Evolutionary conservation across 2,113 vertebrate species (phyloP).

Genomic region (Pavo muticus): DNA sequence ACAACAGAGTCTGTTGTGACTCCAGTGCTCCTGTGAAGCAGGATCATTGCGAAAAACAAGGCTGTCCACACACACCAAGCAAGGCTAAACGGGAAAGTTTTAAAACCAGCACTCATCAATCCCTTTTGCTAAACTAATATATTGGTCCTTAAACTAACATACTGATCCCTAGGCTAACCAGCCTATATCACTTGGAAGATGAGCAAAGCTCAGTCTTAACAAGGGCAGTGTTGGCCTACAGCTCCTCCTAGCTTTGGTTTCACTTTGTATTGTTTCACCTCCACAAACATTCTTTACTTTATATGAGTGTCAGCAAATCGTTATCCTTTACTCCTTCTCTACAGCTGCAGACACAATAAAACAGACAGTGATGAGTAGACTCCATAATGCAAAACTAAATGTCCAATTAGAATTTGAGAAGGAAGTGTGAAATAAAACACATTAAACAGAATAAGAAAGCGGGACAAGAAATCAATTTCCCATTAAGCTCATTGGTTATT

Average conservation of each 20-base stretch:
- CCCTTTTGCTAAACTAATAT: too few relatives aligned
- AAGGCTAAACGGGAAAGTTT: too few relatives aligned
- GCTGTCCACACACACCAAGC: too few relatives aligned
- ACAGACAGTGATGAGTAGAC: not conserved
- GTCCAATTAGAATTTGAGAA: not conserved
- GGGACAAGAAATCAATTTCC: slow-evolving; percentile 19
- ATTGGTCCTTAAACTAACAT: too few relatives aligned
- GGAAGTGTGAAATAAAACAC: slow-evolving; percentile 32
- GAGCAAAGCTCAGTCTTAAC: not conserved
- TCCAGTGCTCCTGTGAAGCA: too few relatives aligned
- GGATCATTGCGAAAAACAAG: too few relatives aligned
- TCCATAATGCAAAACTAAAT: not conserved
- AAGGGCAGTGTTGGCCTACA: not conserved
- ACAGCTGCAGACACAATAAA: not conserved
- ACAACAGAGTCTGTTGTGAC: too few relatives aligned
- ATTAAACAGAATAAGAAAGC: not conserved
- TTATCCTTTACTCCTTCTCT: not conserved
- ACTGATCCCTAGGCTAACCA: too few relatives aligned
- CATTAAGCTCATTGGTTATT: not conserved
- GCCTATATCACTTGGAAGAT: too few relatives aligned
- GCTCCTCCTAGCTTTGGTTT: not conserved
- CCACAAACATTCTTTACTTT: not conserved
- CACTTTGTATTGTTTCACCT: not conserved
- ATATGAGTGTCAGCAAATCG: not conserved
- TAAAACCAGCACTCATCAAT: too few relatives aligned